These are phyloP conservation scores for Caenorhabditis elegans DNA, from an alignment of 1,140 invertebrate species.

Conservation along the genomic window DNA sequence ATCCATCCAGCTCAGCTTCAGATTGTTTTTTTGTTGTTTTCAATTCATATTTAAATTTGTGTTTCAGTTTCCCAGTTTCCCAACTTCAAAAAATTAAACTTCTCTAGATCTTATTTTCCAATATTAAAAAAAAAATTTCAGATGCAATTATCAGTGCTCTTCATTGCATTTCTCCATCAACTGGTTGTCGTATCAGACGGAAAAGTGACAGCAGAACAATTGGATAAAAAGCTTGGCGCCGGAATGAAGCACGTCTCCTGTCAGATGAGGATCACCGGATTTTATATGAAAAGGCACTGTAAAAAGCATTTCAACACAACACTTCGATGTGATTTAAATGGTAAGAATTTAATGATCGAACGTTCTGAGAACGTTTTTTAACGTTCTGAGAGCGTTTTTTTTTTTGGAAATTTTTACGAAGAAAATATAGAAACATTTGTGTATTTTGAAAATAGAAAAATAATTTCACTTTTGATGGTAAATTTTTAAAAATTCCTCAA, in stretches of 20 bases:
- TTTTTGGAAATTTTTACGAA: no score
- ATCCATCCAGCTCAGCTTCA: no score
- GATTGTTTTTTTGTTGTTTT: no score
- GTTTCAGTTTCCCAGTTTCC: no score
- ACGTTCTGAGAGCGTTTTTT: no score
- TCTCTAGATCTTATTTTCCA: no score
- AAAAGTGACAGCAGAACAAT: background rate
- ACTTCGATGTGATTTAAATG: background rate
- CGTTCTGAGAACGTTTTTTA: background rate
- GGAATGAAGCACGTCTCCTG: slow-evolving; percentile 16
- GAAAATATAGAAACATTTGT: background rate
- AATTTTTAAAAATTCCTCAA: no score
- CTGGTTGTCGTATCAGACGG: background rate
- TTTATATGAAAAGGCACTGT: slow-evolving; percentile 10
- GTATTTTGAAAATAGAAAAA: no score
- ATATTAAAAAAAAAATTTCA: no score
- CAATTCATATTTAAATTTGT: no score
- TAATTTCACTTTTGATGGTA: no score
- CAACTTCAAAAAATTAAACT: background rate
- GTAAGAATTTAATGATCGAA: background rate
- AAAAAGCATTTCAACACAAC: slow-evolving; percentile 15
- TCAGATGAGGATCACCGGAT: slow-evolving; percentile 20
- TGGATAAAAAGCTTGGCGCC: background rate
- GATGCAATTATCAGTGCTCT: background rate
- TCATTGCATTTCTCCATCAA: background rate